Percentiles rank a stretch among this genome's conserved stretches.
phyloP scores from a whole-genome alignment of 2,888 invertebrate genomes.

The Nemotelus pantherinus region DNA sequence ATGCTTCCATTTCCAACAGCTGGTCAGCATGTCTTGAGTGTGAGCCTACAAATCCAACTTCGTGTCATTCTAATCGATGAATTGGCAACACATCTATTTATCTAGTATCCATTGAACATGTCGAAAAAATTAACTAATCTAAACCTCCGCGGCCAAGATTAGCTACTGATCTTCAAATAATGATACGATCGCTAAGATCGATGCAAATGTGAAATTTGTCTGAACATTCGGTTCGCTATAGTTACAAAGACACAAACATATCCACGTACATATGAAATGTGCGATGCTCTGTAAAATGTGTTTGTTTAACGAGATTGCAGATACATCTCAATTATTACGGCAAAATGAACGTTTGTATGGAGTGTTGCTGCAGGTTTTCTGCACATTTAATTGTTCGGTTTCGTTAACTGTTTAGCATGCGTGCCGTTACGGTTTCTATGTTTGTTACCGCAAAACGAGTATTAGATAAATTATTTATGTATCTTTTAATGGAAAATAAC shows the following conservation, averaged over 20 bases:
- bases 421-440: conserved; percentile 48
- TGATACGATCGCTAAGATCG: conserved; percentile 32
- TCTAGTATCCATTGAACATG: neutral
- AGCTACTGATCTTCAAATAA: conserved; percentile 41
- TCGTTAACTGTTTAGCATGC: conserved; percentile 49
- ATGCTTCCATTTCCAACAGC: no score
- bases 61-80: neutral
- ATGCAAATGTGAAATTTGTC: conserved; percentile 21
- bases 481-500: conserved; percentile 26
- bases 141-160: conserved; percentile 29
- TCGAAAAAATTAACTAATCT: conserved; percentile 24
- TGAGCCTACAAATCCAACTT: no score
- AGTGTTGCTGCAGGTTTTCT: conserved; percentile 35
- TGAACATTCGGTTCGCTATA: neutral
- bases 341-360: conserved; percentile 13
- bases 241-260: neutral
- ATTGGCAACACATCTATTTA: conserved; percentile 4
- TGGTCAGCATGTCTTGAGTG: no score
- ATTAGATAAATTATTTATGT: conserved; percentile 34
- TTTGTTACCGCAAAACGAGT: conserved; percentile 35
- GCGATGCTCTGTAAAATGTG: conserved; percentile 11
- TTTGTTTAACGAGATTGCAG: conserved; percentile 33
- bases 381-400: conserved; percentile 48
- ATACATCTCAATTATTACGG: conserved; percentile 45
- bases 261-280: conserved; percentile 5